These are phyloP conservation scores for Helogale parvula DNA, from an alignment of 2,113 vertebrate genomes.

Conservation along the genomic window DNA sequence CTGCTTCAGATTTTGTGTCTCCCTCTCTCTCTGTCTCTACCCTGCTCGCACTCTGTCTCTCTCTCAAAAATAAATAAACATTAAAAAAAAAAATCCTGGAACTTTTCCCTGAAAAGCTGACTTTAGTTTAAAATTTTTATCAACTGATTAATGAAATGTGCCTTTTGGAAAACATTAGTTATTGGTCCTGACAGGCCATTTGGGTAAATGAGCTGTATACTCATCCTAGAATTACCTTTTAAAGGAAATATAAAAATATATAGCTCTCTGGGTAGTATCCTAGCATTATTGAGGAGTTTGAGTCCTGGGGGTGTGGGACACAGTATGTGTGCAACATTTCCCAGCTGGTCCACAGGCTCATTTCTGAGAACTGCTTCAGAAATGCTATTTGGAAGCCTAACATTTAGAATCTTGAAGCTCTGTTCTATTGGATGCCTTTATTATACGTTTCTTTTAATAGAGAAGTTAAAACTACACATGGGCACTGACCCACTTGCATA, in stretches of 20 bases:
- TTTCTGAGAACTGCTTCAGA: not conserved
- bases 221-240: constrained; percentile 30
- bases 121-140: constrained; percentile 30
- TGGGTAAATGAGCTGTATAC: not conserved
- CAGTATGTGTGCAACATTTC: not conserved
- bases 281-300: not conserved
- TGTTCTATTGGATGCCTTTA: not conserved
- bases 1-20: too few relatives aligned
- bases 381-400: not conserved
- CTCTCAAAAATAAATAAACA: too few relatives aligned
- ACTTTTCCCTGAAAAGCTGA: constrained; percentile 8
- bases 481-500: not conserved
- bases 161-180: constrained; percentile 20
- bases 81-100: not conserved
- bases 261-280: not conserved
- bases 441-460: constrained; percentile 16
- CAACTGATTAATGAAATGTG: not conserved
- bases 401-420: constrained; percentile 21
- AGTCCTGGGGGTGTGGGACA: not conserved
- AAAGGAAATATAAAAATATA: not conserved
- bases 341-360: not conserved
- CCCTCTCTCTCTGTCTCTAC: too few relatives aligned
- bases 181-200: not conserved
- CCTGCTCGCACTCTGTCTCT: too few relatives aligned
- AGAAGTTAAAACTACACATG: not conserved